Percentiles rank a stretch among this genome's conserved stretches.
phyloP scores from a whole-genome alignment of 1,140 invertebrate species.

The Papilio glaucus region DNA sequence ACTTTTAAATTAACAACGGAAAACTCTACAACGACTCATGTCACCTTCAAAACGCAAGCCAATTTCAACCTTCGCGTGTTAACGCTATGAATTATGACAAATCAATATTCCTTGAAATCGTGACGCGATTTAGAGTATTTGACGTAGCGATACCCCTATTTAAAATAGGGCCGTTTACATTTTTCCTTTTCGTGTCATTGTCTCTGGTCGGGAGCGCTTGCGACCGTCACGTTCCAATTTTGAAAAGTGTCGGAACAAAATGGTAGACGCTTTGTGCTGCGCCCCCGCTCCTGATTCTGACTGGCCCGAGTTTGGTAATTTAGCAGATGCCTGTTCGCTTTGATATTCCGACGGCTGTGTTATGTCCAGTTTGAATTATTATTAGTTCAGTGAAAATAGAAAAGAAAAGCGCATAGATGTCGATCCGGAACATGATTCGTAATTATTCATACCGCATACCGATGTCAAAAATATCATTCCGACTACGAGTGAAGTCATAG shows the following conservation, averaged over 20 bases:
- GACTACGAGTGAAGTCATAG: slow-evolving; percentile 72
- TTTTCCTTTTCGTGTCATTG: slow-evolving; percentile 83
- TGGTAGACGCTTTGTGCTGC: slow-evolving; percentile 76
- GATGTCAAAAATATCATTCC: slow-evolving; percentile 75
- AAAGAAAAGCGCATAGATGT: slow-evolving; percentile 27
- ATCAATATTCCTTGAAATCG: slow-evolving; percentile 50
- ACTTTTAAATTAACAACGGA: slow-evolving; percentile 81
- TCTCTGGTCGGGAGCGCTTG: slow-evolving; percentile 79
- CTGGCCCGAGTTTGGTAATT: slow-evolving; percentile 74
- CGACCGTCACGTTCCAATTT: slow-evolving; percentile 83
- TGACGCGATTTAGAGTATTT: slow-evolving; percentile 70
- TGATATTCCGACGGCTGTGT: slow-evolving; percentile 60
- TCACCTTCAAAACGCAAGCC: slow-evolving; percentile 40
- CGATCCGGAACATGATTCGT: slow-evolving; percentile 69
- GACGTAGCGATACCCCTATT: slow-evolving; percentile 66
- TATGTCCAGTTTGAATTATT: slow-evolving; percentile 9
- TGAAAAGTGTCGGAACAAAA: slow-evolving; percentile 83
- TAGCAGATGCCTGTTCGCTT: slow-evolving; percentile 75
- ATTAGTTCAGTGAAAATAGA: slow-evolving; percentile 1
- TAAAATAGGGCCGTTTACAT: slow-evolving; percentile 81
- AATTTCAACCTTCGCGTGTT: slow-evolving; percentile 52
- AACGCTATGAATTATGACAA: slow-evolving; percentile 41
- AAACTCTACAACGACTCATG: slow-evolving; percentile 59
- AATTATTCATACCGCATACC: slow-evolving; percentile 78
- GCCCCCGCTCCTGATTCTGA: slow-evolving; percentile 62